Evolutionary conservation across 2,888 invertebrate genomes (phyloP).

Genomic region (Acleris holmiana): DNA sequence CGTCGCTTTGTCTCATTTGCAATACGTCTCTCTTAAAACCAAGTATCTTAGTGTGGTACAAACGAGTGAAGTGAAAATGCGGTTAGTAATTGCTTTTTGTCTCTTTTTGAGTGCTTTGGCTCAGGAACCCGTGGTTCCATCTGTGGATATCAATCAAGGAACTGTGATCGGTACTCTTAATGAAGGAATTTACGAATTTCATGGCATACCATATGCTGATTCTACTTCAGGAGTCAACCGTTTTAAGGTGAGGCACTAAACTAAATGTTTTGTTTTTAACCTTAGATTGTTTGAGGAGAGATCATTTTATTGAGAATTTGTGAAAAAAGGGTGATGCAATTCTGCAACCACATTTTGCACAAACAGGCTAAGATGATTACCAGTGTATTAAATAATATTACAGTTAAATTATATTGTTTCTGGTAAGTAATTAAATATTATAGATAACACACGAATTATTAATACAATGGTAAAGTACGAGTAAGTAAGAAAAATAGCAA

Average conservation of each 20-base stretch:
- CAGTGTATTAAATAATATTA: no score
- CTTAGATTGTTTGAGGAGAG: no score
- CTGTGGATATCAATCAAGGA: conserved; percentile 62
- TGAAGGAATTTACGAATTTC: conserved; percentile 59
- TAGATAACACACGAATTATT: neutral
- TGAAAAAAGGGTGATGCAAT: no score
- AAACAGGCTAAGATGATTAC: no score
- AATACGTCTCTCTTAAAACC: conserved; percentile 15
- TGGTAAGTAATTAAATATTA: no score
- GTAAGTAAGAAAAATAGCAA: neutral
- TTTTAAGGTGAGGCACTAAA: conserved; percentile 63
- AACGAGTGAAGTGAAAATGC: conserved; percentile 21
- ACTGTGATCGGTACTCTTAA: conserved; percentile 58
- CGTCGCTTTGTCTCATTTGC: conserved; percentile 21
- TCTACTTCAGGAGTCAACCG: conserved; percentile 67
- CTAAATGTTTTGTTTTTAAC: no score
- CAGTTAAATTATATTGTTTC: no score
- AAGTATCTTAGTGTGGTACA: conserved; percentile 12
- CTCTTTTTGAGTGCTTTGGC: conserved; percentile 15
- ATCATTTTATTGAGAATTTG: no score
- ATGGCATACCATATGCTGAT: conserved; percentile 75
- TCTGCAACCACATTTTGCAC: no score
- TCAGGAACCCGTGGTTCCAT: conserved; percentile 40
- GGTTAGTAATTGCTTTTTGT: conserved; percentile 16
- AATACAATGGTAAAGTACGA: neutral